Evolutionary conservation across 2,888 invertebrate species (phyloP).

Genomic region (Antheraea assamensis): DNA sequence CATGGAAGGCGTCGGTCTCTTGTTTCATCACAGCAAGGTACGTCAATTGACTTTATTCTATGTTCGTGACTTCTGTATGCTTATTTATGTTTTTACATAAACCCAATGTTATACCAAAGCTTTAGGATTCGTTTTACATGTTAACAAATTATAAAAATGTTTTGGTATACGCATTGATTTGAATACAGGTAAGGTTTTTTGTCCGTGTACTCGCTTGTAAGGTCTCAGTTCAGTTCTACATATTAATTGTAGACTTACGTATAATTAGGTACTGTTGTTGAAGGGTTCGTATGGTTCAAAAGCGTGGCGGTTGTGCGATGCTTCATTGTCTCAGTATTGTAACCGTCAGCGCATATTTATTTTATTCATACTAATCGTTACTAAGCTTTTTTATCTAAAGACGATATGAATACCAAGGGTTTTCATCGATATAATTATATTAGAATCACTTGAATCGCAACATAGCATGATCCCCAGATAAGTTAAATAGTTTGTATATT

Average conservation of each 20-base stretch:
- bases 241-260: conserved; percentile 49
- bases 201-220: conserved; percentile 73
- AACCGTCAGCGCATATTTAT: conserved; percentile 63
- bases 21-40: conserved; percentile 99
- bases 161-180: conserved; percentile 56
- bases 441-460: conserved; percentile 28
- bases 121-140: conserved; percentile 27
- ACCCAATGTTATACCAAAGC: conserved; percentile 64
- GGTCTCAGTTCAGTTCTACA: conserved; percentile 53
- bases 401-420: conserved; percentile 36
- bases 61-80: conserved; percentile 57
- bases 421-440: conserved; percentile 17
- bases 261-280: conserved; percentile 38
- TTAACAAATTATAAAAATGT: conserved; percentile 33
- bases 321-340: conserved; percentile 71
- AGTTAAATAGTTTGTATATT: conserved; percentile 25
- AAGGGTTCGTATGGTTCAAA: conserved; percentile 46
- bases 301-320: conserved; percentile 58
- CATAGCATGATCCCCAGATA: conserved; percentile 22
- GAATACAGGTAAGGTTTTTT: conserved; percentile 67
- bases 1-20: conserved; percentile 99
- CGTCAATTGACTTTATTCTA: conserved; percentile 48
- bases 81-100: conserved; percentile 61
- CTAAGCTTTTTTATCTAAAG: conserved; percentile 62
- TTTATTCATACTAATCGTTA: conserved; percentile 49